Evolutionary conservation across 2,888 invertebrate species (phyloP).

Genomic region (Cataglyphis livida): DNA sequence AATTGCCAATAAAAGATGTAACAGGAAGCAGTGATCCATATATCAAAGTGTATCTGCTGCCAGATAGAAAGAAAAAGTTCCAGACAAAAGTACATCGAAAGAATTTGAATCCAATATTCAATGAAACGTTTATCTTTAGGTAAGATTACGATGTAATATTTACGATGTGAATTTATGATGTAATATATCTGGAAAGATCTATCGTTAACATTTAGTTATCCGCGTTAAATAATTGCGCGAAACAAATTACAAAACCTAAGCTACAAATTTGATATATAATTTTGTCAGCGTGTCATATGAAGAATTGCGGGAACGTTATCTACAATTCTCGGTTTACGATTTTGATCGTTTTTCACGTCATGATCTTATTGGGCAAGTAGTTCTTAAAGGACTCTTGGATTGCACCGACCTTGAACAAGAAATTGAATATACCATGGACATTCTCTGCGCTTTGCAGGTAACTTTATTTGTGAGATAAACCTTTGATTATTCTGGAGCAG

Average conservation of each 20-base stretch:
- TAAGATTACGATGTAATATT: slow-evolving; percentile 76
- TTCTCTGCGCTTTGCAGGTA: slow-evolving; percentile 92
- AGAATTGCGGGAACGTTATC: slow-evolving; percentile 90
- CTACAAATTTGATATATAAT: background rate
- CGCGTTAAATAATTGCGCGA: background rate
- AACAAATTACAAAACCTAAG: background rate
- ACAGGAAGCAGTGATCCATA: slow-evolving; percentile 95
- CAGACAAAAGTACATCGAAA: slow-evolving; percentile 94
- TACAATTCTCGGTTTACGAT: slow-evolving; percentile 95
- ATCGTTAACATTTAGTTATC: background rate
- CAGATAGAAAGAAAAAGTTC: slow-evolving; percentile 94
- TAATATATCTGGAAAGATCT: background rate
- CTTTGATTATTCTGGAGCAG: background rate
- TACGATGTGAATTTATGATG: background rate
- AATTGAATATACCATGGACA: slow-evolving; percentile 94
- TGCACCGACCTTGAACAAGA: slow-evolving; percentile 92
- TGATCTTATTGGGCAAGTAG: slow-evolving; percentile 94
- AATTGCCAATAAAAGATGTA: slow-evolving; percentile 94
- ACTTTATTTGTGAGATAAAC: slow-evolving; percentile 45
- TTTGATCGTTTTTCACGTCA: slow-evolving; percentile 96
- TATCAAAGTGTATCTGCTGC: slow-evolving; percentile 93
- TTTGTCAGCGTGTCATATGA: slow-evolving; percentile 90
- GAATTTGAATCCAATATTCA: slow-evolving; percentile 93
- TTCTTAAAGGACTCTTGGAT: slow-evolving; percentile 92
- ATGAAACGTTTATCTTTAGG: slow-evolving; percentile 95